Evolutionary conservation across 2,797 vertebrate species (phyloP).

Genomic region (Sebastes minor): DNA sequence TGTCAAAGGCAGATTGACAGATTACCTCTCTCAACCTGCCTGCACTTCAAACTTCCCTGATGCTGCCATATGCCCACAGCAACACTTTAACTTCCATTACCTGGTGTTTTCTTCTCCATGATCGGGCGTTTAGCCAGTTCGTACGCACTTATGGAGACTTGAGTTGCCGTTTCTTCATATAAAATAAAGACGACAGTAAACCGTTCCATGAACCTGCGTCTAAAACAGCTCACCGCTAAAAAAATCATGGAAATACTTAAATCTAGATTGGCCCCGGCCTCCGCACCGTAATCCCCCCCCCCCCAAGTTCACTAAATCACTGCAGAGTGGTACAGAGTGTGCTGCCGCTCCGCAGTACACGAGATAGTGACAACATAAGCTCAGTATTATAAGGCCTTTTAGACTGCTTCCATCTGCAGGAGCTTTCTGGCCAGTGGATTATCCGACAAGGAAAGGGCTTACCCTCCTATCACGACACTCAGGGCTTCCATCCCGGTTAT

Average conservation of each 20-base stretch:
- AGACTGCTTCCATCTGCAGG: conserved; percentile 82
- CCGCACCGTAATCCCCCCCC: conserved; percentile 50
- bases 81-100: conserved; percentile 26
- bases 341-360: conserved; percentile 68
- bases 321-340: conserved; percentile 56
- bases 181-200: conserved; percentile 3
- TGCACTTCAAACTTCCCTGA: conserved; percentile 58
- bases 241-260: conserved; percentile 30
- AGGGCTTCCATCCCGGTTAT: conserved; percentile 65
- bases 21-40: conserved; percentile 55
- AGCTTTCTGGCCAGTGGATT: conserved; percentile 83
- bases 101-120: conserved; percentile 21
- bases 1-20: conserved; percentile 67
- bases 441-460: conserved; percentile 84
- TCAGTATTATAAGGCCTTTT: conserved; percentile 82
- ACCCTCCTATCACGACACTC: conserved; percentile 77
- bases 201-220: conserved; percentile 4
- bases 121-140: neutral
- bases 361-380: conserved; percentile 85
- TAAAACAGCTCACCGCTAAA: conserved; percentile 1
- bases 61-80: conserved; percentile 29
- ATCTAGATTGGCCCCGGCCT: conserved; percentile 41
- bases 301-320: conserved; percentile 60
- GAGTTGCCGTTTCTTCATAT: neutral
- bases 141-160: neutral